Evolutionary conservation across 2,888 invertebrate species (phyloP).

Genomic region (Lagria hirta): DNA sequence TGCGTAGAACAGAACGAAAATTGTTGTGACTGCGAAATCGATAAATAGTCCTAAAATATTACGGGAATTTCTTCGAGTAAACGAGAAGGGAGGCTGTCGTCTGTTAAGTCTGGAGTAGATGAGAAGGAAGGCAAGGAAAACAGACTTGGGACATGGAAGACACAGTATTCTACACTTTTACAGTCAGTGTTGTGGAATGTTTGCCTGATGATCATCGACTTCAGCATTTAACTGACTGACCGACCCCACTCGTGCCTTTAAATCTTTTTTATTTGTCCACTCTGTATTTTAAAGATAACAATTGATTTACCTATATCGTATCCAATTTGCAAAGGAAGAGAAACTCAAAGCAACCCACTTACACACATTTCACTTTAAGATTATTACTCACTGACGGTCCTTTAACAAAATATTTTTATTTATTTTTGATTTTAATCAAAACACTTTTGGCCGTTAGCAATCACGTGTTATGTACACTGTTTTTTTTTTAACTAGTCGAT

Average conservation of each 20-base stretch:
- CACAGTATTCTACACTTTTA: no score
- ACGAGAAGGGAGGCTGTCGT: constrained; percentile 5
- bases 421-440: no score
- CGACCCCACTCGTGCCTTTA: neutral
- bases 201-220: constrained; percentile 13
- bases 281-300: neutral
- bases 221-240: constrained; percentile 1
- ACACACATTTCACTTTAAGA: constrained; percentile 18
- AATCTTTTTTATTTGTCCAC: constrained; percentile 1
- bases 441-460: no score
- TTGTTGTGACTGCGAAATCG: constrained; percentile 16
- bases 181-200: constrained; percentile 22
- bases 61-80: constrained; percentile 2
- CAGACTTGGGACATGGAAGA: constrained; percentile 4
- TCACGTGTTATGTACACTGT: no score
- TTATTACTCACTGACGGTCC: no score
- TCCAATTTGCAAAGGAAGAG: constrained; percentile 19
- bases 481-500: neutral
- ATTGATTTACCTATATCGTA: constrained; percentile 18
- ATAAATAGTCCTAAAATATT: constrained; percentile 15
- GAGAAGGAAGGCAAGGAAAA: neutral
- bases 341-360: constrained; percentile 22
- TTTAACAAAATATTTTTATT: no score
- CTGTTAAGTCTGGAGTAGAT: neutral
- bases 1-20: constrained; percentile 11